phyloP scores from a whole-genome alignment of 2,113 vertebrate species.

The Pseudorhombus dupliciocellatus region DNA sequence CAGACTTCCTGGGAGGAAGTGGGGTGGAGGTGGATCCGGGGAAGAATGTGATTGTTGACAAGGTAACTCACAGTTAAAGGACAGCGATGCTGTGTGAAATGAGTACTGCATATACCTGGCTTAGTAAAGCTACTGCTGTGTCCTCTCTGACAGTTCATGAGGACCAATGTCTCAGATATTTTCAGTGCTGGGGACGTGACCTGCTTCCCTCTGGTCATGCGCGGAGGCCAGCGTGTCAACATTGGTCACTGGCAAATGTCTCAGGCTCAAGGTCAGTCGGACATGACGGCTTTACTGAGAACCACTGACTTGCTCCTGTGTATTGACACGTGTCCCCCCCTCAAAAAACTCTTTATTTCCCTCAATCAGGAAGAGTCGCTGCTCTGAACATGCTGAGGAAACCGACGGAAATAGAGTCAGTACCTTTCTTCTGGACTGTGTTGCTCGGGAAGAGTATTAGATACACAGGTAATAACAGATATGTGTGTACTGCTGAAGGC shows the following conservation, averaged over 20 bases:
- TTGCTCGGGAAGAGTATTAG: slow-evolving; percentile 84
- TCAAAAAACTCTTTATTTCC: slow-evolving; percentile 6
- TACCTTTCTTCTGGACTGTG: slow-evolving; percentile 90
- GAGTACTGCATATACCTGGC: not conserved
- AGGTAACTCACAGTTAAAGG: slow-evolving; percentile 74
- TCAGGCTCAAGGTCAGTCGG: slow-evolving; percentile 87
- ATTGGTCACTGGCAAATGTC: slow-evolving; percentile 90
- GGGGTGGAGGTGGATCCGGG: slow-evolving; percentile 74
- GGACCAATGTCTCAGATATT: slow-evolving; percentile 82
- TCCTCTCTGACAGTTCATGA: slow-evolving; percentile 81
- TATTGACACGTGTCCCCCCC: too few relatives aligned
- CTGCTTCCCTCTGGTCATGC: slow-evolving; percentile 85
- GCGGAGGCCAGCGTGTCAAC: slow-evolving; percentile 69
- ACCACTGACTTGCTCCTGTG: too few relatives aligned
- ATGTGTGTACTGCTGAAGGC: not conserved
- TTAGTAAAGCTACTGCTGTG: not conserved
- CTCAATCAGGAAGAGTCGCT: slow-evolving; percentile 82
- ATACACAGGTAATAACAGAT: slow-evolving; percentile 80
- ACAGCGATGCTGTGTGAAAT: not conserved
- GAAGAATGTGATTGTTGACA: slow-evolving; percentile 84
- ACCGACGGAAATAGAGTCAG: slow-evolving; percentile 73
- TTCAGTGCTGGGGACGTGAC: slow-evolving; percentile 87
- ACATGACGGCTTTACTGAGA: not conserved
- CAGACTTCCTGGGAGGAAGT: slow-evolving; percentile 82
- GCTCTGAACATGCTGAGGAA: slow-evolving; percentile 87